Base-by-base conservation (phyloP, 2,888 invertebrate species). In the Portevinia maculata region DNA sequence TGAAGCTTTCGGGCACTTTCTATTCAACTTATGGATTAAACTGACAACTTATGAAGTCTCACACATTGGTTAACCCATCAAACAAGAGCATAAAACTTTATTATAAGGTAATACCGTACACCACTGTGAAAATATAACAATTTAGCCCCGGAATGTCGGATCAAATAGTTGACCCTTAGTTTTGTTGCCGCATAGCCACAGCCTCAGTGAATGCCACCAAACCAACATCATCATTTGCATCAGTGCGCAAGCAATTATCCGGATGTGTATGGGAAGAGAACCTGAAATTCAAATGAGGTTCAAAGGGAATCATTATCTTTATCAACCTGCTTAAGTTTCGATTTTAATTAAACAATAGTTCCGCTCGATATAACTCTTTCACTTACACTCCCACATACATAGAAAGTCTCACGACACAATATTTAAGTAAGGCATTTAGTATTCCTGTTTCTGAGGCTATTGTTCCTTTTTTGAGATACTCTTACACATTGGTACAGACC, bases 321-420 rank as follows among this genome's bases (percentile, higher is more conserved):
- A 60, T 44, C 44, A 44, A 71, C 78, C 83, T 67, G 83, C 71
- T 78, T 67, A 73, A 73, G 71, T 83, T 83, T 83, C 73, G 78
- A 83, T 78, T 83, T 83, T 83, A 83, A 83, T 83, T 83, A 83
- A 78, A 78, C 83, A 83, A 73, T 62, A 83, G 71, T 83, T 83
- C 67, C 78, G 62, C 67, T 57, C 62, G 59, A 70, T 41, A 46
- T 28, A 32, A 53, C 24, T n/a, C 65, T 13, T 30, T 50, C 48
- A n/a, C n/a, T 8, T 15, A 15, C 50, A 8, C 8, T 15, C 30
- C 30, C n/a, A 28, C 52, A 59, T 41, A 64, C 21, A 19, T 9
- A 34, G n/a, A 65, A 28, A 24, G 15, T 21, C 15, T 34, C 28
- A 64, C 62, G 57, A 69, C 50, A 69, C 48, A 53, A 48, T 39